Evolutionary conservation across 2,888 invertebrate genomes (phyloP).

Genomic region (Calephelis perditalis): DNA sequence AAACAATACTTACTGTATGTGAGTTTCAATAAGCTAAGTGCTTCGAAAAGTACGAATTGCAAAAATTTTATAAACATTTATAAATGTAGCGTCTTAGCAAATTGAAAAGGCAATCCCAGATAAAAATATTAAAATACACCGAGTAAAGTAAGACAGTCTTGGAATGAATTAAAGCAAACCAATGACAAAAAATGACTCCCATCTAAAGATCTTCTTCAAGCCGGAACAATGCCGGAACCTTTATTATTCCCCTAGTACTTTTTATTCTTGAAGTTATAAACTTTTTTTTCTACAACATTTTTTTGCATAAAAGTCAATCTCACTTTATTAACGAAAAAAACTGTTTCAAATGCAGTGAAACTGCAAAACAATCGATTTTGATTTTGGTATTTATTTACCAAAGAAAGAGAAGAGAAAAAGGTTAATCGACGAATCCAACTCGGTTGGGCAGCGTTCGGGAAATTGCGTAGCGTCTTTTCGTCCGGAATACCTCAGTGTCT

Average conservation of each 20-base stretch:
- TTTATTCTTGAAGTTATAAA: slow-evolving; percentile 1
- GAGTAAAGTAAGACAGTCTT: background rate
- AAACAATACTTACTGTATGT: background rate
- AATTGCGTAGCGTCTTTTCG: no score
- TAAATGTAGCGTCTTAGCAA: background rate
- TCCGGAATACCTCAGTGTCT: no score
- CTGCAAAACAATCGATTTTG: no score
- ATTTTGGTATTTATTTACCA: no score
- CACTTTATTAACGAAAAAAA: no score
- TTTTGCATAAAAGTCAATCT: no score
- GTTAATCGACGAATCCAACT: no score
- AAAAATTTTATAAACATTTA: background rate
- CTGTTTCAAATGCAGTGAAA: no score
- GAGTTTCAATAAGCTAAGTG: slow-evolving; percentile 2
- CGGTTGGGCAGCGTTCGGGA: no score
- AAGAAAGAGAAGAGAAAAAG: no score
- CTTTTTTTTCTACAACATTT: no score
- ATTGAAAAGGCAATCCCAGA: slow-evolving; percentile 8
- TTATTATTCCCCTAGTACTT: background rate
- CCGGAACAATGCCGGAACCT: slow-evolving; percentile 10
- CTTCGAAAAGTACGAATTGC: background rate
- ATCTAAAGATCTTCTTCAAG: slow-evolving; percentile 5
- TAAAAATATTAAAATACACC: slow-evolving; percentile 4
- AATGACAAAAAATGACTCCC: slow-evolving; percentile 8
- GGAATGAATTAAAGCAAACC: background rate